A percentile compares a stretch with the other conserved stretches of the same genome.
Conservation (phyloP, 2,113 vertebrate genomes). For the Microcebus murinus region DNA sequence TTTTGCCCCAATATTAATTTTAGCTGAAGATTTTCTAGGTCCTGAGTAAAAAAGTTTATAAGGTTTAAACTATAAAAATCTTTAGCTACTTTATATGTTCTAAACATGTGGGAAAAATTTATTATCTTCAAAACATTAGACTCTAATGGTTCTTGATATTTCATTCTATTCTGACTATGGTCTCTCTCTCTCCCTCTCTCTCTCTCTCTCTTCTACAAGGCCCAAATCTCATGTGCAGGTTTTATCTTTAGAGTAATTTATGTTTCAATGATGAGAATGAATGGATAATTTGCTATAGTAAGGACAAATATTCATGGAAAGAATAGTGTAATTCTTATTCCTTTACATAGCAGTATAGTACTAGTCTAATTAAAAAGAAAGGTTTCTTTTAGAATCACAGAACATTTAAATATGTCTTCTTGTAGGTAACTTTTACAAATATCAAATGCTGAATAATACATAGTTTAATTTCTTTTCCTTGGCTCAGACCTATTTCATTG, state of each 20-base stretch:
- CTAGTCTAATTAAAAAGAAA: background rate
- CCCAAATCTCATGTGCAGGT: no score
- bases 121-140: background rate
- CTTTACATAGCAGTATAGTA: background rate
- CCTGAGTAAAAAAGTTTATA: background rate
- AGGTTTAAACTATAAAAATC: background rate
- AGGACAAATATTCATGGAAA: background rate
- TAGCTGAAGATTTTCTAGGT: background rate
- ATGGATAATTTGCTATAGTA: background rate
- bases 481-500: conserved; percentile 52
- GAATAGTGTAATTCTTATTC: background rate
- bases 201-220: no score
- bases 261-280: background rate
- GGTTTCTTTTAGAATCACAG: background rate
- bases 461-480: conserved; percentile 44
- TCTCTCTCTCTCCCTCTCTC: no score
- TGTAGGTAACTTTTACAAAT: conserved; percentile 60
- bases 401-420: conserved; percentile 37
- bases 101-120: background rate
- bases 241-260: background rate
- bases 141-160: background rate
- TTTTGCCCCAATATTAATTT: background rate
- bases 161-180: background rate
- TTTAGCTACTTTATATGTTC: background rate
- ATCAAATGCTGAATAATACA: conserved; percentile 30